A percentile compares a stretch with the other conserved stretches of the same genome.
These are phyloP conservation scores for Epirrita christyi DNA, from an alignment of 2,888 invertebrate species.

Conservation along the genomic window DNA sequence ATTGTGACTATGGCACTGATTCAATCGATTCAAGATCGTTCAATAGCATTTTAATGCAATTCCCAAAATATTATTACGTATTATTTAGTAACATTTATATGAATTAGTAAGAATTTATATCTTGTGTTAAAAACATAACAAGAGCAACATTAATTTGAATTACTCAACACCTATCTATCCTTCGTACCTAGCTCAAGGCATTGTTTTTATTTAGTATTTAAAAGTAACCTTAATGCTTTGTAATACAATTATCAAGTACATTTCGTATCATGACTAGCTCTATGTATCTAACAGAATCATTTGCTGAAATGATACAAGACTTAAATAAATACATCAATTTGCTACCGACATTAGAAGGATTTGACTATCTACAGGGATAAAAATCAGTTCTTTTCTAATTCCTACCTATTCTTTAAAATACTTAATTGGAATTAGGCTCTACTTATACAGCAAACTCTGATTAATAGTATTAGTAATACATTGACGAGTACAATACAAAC, in stretches of 20 bases:
- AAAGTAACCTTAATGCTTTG: too few species aligned
- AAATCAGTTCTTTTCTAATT: slow-evolving; percentile 28
- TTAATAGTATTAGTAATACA: too few species aligned
- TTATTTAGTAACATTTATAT: too few species aligned
- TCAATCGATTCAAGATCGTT: slow-evolving; percentile 13
- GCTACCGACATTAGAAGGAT: not conserved
- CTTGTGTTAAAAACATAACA: not conserved
- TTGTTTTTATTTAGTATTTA: too few species aligned
- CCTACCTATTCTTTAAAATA: slow-evolving; percentile 15
- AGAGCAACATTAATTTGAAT: not conserved
- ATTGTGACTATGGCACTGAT: slow-evolving; percentile 19
- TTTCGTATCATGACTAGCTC: slow-evolving; percentile 32
- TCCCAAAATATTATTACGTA: too few species aligned
- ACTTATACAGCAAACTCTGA: not conserved
- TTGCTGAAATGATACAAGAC: slow-evolving; percentile 11
- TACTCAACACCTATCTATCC: not conserved
- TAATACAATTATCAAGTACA: slow-evolving; percentile 5
- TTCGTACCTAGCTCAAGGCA: not conserved
- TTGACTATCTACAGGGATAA: slow-evolving; percentile 22
- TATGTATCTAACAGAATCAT: slow-evolving; percentile 19
- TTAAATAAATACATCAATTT: not conserved
- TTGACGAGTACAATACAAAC: too few species aligned
- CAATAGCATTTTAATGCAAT: not conserved
- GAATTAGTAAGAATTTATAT: not conserved
- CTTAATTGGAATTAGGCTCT: slow-evolving; percentile 2